Evolutionary conservation across 35 echinoderm and acorn worm species (phyloP), one percentile per base, ranked within the genome.

Genomic region (Heliocidaris tuberculata): DNA sequence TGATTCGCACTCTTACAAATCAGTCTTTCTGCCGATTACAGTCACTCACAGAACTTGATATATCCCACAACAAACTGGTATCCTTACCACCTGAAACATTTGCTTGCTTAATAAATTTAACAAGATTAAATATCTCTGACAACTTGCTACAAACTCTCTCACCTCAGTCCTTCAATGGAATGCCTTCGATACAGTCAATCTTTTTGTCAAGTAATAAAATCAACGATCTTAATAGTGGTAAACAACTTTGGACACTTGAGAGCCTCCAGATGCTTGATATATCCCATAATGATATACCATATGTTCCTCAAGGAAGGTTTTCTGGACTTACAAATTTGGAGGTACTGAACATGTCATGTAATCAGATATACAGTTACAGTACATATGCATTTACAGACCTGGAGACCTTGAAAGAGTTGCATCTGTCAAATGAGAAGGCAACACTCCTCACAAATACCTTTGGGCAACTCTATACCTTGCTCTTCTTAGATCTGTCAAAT

Each of bases 21-120:
- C 48, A 93, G 29, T 93, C 91, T n/a, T 93, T 93, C 91, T 93
- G 91, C 27, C 29, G 15, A 2, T n/a, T 93, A 29, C 13, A 19
- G 17, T 52, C 91, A 10, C 50, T 93, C 9, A 12, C 30, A 31
- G 91, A 93, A 30, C 91, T 93, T 24, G 91, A 93, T 42, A 49
- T 93, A 59, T 93, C 91, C 27, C 3, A 7, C 16, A 93, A 93
- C 30, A 59, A 4, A 93, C 10, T 93, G 16, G 47, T 13, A 11
- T 93, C 48, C 29, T 31, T 93, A 15, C 91, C 48, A 93, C 47
- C 16, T 21, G 30, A 48, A 31, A 48, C 50, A 19, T 93, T 93
- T 59, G 47, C 91, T 52, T 93, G 91, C 48, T 27, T 93, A 48
- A 24, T 48, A 6, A 56, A 59, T 31, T 48, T 93, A 13, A 32